These are phyloP conservation scores for Phrynocephalus vlangalii DNA, from an alignment of 2,797 vertebrate genomes.

Conservation along the genomic window DNA sequence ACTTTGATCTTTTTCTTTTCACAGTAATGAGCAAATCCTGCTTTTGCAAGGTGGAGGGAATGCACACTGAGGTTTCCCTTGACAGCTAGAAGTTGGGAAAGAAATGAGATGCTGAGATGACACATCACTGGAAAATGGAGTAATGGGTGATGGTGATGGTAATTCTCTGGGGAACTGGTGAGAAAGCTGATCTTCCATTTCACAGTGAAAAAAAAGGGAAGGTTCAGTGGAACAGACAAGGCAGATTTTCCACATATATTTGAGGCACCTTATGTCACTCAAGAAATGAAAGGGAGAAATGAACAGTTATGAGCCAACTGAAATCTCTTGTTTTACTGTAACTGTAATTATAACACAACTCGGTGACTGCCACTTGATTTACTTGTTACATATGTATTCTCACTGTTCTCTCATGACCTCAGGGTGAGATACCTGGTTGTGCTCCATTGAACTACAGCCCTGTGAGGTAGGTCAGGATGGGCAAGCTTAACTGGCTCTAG, in stretches of 20 bases:
- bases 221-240: not conserved
- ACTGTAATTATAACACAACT: not conserved
- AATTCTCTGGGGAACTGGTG: not conserved
- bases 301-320: not conserved
- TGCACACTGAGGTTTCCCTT: not conserved
- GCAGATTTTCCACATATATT: not conserved
- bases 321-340: not conserved
- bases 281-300: not conserved
- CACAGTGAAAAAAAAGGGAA: not conserved
- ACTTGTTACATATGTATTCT: not conserved
- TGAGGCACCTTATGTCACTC: not conserved
- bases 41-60: not conserved
- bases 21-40: constrained; percentile 41
- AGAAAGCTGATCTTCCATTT: constrained; percentile 24
- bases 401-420: not conserved
- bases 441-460: not conserved
- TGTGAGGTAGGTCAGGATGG: not conserved
- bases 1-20: constrained; percentile 43
- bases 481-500: not conserved
- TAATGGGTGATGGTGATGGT: not conserved
- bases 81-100: constrained; percentile 6
- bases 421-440: not conserved
- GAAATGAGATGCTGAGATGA: constrained; percentile 26
- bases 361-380: not conserved
- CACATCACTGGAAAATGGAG: constrained; percentile 6